These are phyloP conservation scores for Cancer borealis DNA, from an alignment of 2,888 invertebrate genomes.

Conservation along the genomic window DNA sequence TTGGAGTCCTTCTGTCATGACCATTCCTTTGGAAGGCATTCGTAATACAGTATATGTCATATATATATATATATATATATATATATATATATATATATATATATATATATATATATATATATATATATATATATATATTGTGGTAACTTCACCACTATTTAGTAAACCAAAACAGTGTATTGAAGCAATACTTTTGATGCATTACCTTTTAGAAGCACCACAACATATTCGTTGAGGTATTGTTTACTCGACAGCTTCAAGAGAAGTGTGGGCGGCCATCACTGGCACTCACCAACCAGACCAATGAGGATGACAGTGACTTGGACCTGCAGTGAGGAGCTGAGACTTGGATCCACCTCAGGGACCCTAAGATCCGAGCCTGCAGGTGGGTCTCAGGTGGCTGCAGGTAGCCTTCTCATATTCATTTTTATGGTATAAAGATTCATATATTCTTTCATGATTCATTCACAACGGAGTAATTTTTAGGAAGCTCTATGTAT, in stretches of 20 bases:
- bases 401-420: constrained; percentile 23
- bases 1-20: no score
- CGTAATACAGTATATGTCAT: no score
- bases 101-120: no score
- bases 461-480: constrained; percentile 22
- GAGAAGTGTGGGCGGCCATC: constrained; percentile 72
- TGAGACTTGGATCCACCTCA: neutral
- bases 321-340: constrained; percentile 61
- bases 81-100: no score
- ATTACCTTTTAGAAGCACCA: neutral
- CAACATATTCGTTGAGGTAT: neutral
- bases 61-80: no score
- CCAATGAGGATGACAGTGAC: constrained; percentile 65
- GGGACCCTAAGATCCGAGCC: neutral
- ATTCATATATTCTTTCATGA: constrained; percentile 41
- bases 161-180: neutral
- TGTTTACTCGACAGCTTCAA: constrained; percentile 59
- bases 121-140: no score
- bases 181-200: neutral
- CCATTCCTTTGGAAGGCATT: no score
- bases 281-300: constrained; percentile 44
- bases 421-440: constrained; percentile 26
- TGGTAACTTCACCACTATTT: neutral
- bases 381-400: constrained; percentile 7
- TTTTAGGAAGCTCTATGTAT: constrained; percentile 23